Percentiles rank a stretch among this genome's conserved stretches.
phyloP scores from a whole-genome alignment of 2,113 vertebrate species.

The Cephalopholis sonnerati region DNA sequence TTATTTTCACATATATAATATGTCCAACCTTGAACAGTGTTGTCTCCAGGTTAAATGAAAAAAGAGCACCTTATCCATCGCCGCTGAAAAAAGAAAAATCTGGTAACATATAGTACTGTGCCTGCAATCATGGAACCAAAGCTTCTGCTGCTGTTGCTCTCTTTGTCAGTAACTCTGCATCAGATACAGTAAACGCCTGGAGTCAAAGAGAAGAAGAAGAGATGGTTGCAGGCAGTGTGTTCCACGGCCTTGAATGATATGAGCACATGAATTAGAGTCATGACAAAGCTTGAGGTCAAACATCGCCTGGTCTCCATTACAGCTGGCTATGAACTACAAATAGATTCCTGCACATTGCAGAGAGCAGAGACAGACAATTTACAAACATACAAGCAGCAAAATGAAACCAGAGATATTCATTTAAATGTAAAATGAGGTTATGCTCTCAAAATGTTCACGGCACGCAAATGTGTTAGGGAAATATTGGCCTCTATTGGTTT shows the following conservation, averaged over 20 bases:
- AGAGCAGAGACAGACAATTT: conserved; percentile 23
- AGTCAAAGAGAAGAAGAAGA: conserved; percentile 3
- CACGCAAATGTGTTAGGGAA: not conserved
- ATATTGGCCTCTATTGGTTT: not conserved
- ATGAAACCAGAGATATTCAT: conserved; percentile 12
- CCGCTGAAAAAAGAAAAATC: not conserved
- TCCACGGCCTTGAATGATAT: conserved; percentile 29
- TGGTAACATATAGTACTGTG: not conserved
- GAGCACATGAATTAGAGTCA: conserved; percentile 39
- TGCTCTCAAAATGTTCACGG: not conserved
- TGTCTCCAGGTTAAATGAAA: not conserved
- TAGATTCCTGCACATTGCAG: conserved; percentile 1
- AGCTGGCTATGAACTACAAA: conserved; percentile 4
- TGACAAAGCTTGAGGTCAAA: conserved; percentile 49
- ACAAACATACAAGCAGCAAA: conserved; percentile 15
- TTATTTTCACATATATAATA: not conserved
- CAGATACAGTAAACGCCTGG: conserved; percentile 13
- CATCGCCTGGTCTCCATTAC: conserved; percentile 25
- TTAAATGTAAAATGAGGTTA: conserved; percentile 47
- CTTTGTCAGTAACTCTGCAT: conserved; percentile 1
- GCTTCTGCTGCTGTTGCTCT: not conserved
- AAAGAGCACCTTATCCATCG: not conserved
- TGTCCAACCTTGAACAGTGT: not conserved
- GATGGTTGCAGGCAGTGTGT: conserved; percentile 11
- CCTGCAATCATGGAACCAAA: not conserved